Conservation (phyloP, 2,113 vertebrate species). For the Manacus vitellinus region DNA sequence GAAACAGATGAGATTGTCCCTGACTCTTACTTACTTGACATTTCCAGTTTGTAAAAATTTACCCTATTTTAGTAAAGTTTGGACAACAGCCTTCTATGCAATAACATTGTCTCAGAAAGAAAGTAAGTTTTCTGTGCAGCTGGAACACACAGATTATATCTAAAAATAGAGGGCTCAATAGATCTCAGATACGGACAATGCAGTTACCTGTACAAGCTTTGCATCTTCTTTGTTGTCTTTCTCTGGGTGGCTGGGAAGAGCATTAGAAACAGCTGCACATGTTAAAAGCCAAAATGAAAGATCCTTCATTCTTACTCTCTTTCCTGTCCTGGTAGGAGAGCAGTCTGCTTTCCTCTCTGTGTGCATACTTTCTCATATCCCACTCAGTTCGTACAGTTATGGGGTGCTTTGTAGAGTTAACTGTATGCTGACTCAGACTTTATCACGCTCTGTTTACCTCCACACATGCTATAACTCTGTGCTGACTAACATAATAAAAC, state of each 20-base stretch:
- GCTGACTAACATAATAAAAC: background rate
- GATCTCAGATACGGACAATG: background rate
- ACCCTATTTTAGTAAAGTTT: background rate
- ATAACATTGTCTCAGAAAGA: background rate
- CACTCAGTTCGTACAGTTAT: fast-evolving
- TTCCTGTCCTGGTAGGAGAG: background rate
- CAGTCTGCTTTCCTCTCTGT: background rate
- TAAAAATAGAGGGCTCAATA: background rate
- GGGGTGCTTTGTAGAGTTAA: background rate
- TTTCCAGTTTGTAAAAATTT: background rate
- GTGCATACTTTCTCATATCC: background rate
- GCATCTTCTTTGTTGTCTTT: constrained; percentile 4
- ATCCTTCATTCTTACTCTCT: constrained; percentile 41
- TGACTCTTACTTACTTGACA: background rate
- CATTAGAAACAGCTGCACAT: background rate
- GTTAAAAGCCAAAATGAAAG: constrained; percentile 18
- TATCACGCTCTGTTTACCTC: constrained; percentile 48
- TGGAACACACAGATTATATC: background rate
- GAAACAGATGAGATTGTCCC: background rate
- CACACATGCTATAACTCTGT: background rate
- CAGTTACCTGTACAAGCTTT: constrained; percentile 69
- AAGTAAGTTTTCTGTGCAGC: background rate
- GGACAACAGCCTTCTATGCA: background rate
- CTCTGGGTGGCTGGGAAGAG: background rate
- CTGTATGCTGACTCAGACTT: constrained; percentile 60